These are phyloP conservation scores for Bothrops jararaca DNA, from an alignment of 2,113 vertebrate genomes.

Conservation along the genomic window DNA sequence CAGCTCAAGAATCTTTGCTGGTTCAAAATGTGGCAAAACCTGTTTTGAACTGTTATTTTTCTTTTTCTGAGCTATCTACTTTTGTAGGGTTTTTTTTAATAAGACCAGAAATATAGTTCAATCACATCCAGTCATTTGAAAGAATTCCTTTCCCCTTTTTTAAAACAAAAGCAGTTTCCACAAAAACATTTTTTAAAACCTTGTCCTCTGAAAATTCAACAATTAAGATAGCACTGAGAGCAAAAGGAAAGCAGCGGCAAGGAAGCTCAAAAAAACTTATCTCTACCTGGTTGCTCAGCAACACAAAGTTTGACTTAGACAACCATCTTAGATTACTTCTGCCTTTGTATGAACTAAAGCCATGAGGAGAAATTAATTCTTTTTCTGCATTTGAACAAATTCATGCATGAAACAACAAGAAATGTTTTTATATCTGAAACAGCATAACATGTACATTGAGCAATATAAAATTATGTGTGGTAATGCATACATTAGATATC, in stretches of 20 bases:
- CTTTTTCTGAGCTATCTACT: not conserved
- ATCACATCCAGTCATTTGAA: not conserved
- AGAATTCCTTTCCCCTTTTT: not conserved
- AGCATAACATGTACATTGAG: not conserved
- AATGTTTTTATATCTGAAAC: not conserved
- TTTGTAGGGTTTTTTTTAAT: not conserved
- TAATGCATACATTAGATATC: not conserved
- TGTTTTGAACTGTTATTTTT: not conserved
- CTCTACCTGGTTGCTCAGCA: not conserved
- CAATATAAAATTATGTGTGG: not conserved
- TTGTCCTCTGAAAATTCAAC: not conserved
- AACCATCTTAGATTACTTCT: not conserved
- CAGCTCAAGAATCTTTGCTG: not conserved
- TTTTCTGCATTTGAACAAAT: not conserved
- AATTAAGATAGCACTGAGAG: not conserved
- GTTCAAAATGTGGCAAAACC: not conserved
- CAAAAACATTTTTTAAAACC: not conserved
- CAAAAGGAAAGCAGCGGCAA: not conserved
- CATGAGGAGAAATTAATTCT: not conserved
- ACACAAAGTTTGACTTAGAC: not conserved
- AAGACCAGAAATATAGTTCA: not conserved
- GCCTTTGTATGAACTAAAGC: not conserved
- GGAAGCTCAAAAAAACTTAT: not conserved
- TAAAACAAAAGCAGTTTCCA: not conserved
- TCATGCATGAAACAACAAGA: not conserved